Evolutionary conservation across 2,888 invertebrate species (phyloP).

Genomic region (Tiliacea citrago): DNA sequence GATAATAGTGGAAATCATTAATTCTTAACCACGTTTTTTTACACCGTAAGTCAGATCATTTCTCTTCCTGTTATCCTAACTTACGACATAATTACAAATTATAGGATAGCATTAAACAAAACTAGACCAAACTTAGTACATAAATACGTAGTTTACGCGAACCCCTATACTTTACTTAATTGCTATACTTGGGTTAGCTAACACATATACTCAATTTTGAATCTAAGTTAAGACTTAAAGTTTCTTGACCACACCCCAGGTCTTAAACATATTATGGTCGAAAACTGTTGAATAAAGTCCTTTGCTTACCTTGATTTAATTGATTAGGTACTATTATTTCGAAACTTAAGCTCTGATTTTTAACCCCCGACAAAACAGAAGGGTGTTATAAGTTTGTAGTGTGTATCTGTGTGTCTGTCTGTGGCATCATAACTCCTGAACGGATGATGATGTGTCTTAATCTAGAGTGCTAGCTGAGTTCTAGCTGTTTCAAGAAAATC

Average conservation of each 20-base stretch:
- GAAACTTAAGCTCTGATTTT: fast-evolving
- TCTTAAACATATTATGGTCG: not conserved
- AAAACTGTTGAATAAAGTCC: not conserved
- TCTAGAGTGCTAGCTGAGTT: no score
- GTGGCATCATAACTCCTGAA: no score
- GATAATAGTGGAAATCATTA: no score
- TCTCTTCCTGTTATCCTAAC: not conserved
- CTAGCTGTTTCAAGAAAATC: no score
- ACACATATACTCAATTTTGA: conserved; percentile 34
- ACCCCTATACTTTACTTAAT: conserved; percentile 37
- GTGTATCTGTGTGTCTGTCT: no score
- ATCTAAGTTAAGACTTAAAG: conserved; percentile 38
- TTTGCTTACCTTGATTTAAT: not conserved
- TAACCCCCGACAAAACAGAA: no score
- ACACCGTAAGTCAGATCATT: conserved; percentile 4
- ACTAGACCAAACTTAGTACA: conserved; percentile 44
- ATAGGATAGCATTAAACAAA: conserved; percentile 12
- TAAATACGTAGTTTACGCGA: conserved; percentile 47
- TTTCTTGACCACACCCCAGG: conserved; percentile 17
- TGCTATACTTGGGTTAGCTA: conserved; percentile 37
- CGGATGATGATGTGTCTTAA: no score
- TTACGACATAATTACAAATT: conserved; percentile 16
- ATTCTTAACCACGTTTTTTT: not conserved
- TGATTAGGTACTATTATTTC: not conserved
- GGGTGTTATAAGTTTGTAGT: no score